These are phyloP conservation scores for Chaetodon auriga DNA, from an alignment of 2,113 vertebrate genomes.

Conservation along the genomic window DNA sequence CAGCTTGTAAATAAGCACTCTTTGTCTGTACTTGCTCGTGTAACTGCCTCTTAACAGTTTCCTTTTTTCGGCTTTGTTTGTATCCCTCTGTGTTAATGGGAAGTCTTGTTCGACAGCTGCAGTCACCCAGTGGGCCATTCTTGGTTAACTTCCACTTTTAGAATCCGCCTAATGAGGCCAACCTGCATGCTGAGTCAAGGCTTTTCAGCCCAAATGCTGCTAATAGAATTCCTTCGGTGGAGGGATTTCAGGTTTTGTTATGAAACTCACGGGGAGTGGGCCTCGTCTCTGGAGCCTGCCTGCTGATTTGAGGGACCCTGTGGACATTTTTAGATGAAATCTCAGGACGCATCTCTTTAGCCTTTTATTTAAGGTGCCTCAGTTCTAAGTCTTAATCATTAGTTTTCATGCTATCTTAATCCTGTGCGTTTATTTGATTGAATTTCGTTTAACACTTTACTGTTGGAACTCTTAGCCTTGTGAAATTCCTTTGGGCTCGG, in stretches of 20 bases:
- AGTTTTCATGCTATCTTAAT: too few species aligned
- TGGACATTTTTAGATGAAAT: too few species aligned
- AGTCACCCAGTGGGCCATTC: neutral
- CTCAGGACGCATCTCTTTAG: too few species aligned
- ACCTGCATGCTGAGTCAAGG: conserved; percentile 5
- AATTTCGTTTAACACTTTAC: too few species aligned
- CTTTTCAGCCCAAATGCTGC: neutral
- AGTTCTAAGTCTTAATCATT: too few species aligned
- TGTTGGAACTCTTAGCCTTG: too few species aligned
- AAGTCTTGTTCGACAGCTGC: conserved; percentile 15
- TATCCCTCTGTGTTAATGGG: neutral
- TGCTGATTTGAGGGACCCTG: too few species aligned
- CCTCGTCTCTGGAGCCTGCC: too few species aligned
- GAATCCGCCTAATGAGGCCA: neutral
- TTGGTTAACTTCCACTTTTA: conserved; percentile 37
- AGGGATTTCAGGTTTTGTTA: neutral
- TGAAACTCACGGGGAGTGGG: too few species aligned
- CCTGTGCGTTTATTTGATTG: too few species aligned
- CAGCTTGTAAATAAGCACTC: neutral
- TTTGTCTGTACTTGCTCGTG: neutral
- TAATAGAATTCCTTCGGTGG: neutral
- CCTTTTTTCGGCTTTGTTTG: conserved; percentile 14
- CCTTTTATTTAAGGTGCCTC: too few species aligned
- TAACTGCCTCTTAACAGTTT: conserved; percentile 1
- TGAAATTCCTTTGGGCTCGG: too few species aligned